phyloP scores from a whole-genome alignment of 2,797 vertebrate species.

The Takifugu ocellatus region DNA sequence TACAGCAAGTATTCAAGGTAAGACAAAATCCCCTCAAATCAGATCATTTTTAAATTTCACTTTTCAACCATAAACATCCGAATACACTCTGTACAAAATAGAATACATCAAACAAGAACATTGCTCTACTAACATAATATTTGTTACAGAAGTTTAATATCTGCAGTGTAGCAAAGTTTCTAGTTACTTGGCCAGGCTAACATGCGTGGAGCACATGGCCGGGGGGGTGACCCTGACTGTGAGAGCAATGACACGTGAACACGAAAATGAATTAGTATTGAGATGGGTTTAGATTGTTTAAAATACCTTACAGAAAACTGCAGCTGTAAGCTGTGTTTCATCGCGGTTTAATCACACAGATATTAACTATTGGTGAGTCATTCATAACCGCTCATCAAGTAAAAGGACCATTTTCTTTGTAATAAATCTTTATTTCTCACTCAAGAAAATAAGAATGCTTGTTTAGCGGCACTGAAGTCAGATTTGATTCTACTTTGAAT shows the following conservation, averaged over 20 bases:
- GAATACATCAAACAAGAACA: background rate
- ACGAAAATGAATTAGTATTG: background rate
- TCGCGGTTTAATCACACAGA: background rate
- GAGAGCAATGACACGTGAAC: slow-evolving; percentile 34
- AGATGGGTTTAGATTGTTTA: slow-evolving; percentile 7
- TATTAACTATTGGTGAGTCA: background rate
- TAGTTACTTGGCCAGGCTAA: slow-evolving; percentile 1
- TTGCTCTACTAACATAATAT: background rate
- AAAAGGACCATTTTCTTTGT: background rate
- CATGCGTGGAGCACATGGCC: slow-evolving; percentile 66
- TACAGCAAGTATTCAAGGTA: slow-evolving; percentile 52
- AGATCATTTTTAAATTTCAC: too few species aligned
- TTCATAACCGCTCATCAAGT: background rate
- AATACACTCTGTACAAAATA: background rate
- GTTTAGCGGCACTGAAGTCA: background rate
- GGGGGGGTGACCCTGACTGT: slow-evolving; percentile 53
- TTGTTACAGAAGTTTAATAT: too few species aligned
- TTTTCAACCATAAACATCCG: too few species aligned
- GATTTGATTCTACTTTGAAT: background rate
- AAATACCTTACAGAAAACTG: background rate
- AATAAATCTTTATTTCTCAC: background rate
- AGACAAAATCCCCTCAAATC: slow-evolving; percentile 17
- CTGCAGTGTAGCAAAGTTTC: background rate
- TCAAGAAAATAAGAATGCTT: background rate
- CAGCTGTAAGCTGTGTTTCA: rapidly evolving